Evolutionary conservation across 2,888 invertebrate genomes (phyloP), one percentile per base, ranked within the genome.

Genomic region (Sepiola atlantica): DNA sequence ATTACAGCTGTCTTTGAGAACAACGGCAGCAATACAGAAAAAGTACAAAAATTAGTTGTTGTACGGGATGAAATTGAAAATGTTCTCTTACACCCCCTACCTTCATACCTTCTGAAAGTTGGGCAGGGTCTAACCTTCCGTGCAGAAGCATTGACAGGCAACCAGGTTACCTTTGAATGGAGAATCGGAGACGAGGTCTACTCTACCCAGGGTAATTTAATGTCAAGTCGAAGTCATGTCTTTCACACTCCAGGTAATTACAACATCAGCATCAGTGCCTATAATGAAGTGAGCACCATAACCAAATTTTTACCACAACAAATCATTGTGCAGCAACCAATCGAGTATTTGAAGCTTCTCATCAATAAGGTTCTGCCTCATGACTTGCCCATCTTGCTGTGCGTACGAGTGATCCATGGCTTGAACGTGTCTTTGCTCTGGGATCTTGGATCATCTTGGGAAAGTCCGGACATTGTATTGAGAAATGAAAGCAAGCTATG

Each of bases 401-500:
- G 92, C 28, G 92, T 92, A 18, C 20, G 55, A 92, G 92, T 92
- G 28, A 45, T 92, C 18, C 35, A 16, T 54, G 92, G 35, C 16
- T 28, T n/a, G 1, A 54, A 92, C 10, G 45, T 92, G 28, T 54
- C 45, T 54, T 10, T 92, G 55, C 28, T 24, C 28, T 92, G 92
- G 92, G 55, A 92, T 92, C 45, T 92, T 28, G 92, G 92, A 3
- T 24, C 28, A 12, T 54, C 54, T 2, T 55, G 45, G 55, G 28
- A 92, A 54, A 54, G 45, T 92, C 55, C 45, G 8, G 28, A 54
- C 12, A 35, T 92, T 92, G 92, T 54, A n/a, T 16, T 54, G n/a
- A 92, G 55, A 18, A 92, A 92, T 54, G 92, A n/a, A 45, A 92
- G 92, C n/a, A n/a, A 92, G 12, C 54, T 55, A n/a, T 92, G 92